Conservation (phyloP, 2,888 invertebrate genomes). For the Dusona sp. region DNA sequence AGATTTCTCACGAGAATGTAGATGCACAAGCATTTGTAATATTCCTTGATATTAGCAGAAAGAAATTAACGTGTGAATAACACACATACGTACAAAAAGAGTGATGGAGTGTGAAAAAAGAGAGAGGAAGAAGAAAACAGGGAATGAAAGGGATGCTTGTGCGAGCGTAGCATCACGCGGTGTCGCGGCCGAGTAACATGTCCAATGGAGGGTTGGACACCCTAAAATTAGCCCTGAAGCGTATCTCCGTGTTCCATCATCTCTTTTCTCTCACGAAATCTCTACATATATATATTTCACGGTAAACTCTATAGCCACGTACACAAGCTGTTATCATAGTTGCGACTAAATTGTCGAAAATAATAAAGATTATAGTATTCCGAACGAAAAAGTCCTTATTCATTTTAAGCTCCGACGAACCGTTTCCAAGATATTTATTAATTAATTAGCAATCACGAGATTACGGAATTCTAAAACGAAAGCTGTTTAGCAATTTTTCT, state of each 20-base stretch:
- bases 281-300: constrained; percentile 75
- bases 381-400: not conserved
- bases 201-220: constrained; percentile 80
- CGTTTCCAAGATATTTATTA: too few relatives aligned
- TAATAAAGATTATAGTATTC: not conserved
- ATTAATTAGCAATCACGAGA: too few relatives aligned
- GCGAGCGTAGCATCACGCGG: constrained; percentile 57
- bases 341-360: not conserved
- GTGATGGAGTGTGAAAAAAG: constrained; percentile 25
- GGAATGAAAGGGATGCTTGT: constrained; percentile 58
- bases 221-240: constrained; percentile 84
- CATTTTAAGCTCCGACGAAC: too few relatives aligned
- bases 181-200: constrained; percentile 64
- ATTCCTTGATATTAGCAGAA: constrained; percentile 35
- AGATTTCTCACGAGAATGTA: constrained; percentile 44
- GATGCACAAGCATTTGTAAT: not conserved
- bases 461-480: too few relatives aligned
- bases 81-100: constrained; percentile 48
- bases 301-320: not conserved
- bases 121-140: constrained; percentile 63
- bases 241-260: constrained; percentile 65
- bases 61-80: constrained; percentile 33
- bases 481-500: too few relatives aligned
- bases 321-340: not conserved
- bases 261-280: constrained; percentile 45